phyloP scores from a whole-genome alignment of 2,888 invertebrate species.

The Pediacus dermestoides region DNA sequence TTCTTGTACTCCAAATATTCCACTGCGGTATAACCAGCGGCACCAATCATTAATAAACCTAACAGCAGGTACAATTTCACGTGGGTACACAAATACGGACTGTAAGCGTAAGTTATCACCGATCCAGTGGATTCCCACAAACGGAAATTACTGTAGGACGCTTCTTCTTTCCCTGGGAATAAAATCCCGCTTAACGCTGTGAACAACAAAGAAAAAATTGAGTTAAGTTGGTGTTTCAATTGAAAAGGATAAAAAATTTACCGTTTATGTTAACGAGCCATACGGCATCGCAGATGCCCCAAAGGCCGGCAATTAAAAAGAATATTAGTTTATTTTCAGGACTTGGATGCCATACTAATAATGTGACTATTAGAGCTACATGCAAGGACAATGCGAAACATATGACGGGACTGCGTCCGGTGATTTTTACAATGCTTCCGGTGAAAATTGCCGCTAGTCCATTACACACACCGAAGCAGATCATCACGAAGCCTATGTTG shows the following conservation, averaged over 20 bases:
- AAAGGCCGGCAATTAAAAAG: slow-evolving; percentile 75
- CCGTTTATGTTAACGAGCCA: slow-evolving; percentile 93
- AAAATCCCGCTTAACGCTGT: slow-evolving; percentile 79
- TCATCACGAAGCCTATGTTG: slow-evolving; percentile 91
- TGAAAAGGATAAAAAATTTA: slow-evolving; percentile 47
- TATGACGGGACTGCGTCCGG: slow-evolving; percentile 78
- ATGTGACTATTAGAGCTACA: slow-evolving; percentile 62
- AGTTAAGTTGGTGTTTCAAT: not conserved
- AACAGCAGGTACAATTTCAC: slow-evolving; percentile 69
- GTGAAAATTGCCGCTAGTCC: slow-evolving; percentile 80
- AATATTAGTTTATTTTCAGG: slow-evolving; percentile 66
- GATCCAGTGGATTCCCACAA: slow-evolving; percentile 91
- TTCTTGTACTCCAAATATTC: slow-evolving; percentile 56
- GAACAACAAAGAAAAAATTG: slow-evolving; percentile 25
- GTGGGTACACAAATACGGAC: slow-evolving; percentile 71
- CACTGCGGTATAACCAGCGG: slow-evolving; percentile 69
- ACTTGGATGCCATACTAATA: slow-evolving; percentile 71
- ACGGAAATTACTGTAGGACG: slow-evolving; percentile 88
- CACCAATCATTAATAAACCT: slow-evolving; percentile 66
- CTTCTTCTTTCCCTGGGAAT: slow-evolving; percentile 81
- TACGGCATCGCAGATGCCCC: slow-evolving; percentile 87
- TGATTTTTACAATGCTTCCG: slow-evolving; percentile 73
- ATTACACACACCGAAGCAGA: slow-evolving; percentile 86
- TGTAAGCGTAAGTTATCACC: slow-evolving; percentile 78
- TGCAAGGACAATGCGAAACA: slow-evolving; percentile 70